Evolutionary conservation across 2,113 vertebrate species (phyloP).

Genomic region (Pygoscelis antarcticus): DNA sequence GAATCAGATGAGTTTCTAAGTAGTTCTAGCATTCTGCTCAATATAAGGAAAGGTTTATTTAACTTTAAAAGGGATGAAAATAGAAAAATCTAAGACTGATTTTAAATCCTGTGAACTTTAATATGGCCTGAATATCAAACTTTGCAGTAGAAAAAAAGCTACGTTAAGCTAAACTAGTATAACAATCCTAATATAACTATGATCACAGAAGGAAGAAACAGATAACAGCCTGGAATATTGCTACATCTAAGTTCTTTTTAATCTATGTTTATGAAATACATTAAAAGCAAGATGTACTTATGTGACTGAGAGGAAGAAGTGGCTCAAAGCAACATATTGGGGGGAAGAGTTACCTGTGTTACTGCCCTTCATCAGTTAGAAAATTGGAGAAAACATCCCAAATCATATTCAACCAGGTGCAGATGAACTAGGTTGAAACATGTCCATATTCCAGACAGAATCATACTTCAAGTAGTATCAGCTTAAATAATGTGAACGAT

Average conservation of each 20-base stretch:
- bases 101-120: background rate
- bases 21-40: background rate
- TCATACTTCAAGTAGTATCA: background rate
- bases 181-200: background rate
- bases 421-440: background rate
- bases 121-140: background rate
- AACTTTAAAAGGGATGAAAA: background rate
- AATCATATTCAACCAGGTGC: background rate
- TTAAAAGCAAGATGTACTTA: background rate
- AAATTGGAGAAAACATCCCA: background rate
- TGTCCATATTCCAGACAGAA: background rate
- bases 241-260: background rate
- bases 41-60: background rate
- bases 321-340: background rate
- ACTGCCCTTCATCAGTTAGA: background rate
- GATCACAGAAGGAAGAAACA: background rate
- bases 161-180: background rate
- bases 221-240: background rate
- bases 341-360: background rate
- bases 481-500: background rate
- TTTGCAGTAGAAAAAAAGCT: background rate
- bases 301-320: background rate
- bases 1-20: background rate
- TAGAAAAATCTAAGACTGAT: background rate
- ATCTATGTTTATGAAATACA: background rate